Conservation (phyloP, 2,888 invertebrate genomes). For the Bellardia bayeri region DNA sequence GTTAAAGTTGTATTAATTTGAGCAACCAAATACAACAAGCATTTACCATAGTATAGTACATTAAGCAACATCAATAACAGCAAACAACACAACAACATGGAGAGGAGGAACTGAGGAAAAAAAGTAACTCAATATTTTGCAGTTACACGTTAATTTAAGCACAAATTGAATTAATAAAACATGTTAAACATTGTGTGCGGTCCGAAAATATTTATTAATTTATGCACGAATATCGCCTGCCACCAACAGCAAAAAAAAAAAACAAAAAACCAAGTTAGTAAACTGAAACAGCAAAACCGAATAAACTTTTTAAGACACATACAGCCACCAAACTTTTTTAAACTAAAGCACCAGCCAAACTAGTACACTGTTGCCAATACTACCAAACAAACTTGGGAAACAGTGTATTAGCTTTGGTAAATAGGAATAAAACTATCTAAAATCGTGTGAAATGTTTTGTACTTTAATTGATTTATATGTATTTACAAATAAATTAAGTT, state of each 20-base stretch:
- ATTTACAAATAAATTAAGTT: too few relatives aligned
- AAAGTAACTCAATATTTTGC: slow-evolving; percentile 81
- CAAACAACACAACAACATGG: slow-evolving; percentile 44
- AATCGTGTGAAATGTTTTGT: too few relatives aligned
- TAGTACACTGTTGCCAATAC: slow-evolving; percentile 39
- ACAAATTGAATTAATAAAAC: slow-evolving; percentile 85
- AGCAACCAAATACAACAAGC: slow-evolving; percentile 62
- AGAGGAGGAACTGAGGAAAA: not conserved
- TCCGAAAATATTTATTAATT: slow-evolving; percentile 83
- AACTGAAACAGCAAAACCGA: slow-evolving; percentile 38
- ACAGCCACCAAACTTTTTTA: slow-evolving; percentile 17
- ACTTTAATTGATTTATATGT: too few relatives aligned
- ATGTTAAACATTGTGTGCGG: slow-evolving; percentile 84
- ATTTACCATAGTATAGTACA: slow-evolving; percentile 35
- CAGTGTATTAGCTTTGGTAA: too few relatives aligned
- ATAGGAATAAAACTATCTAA: too few relatives aligned
- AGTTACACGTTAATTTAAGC: slow-evolving; percentile 84
- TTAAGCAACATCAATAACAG: slow-evolving; percentile 38
- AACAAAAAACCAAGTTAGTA: slow-evolving; percentile 5
- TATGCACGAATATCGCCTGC: slow-evolving; percentile 79
- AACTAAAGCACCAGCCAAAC: slow-evolving; percentile 32
- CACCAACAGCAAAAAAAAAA: slow-evolving; percentile 59
- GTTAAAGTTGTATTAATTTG: slow-evolving; percentile 55
- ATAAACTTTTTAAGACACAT: slow-evolving; percentile 34
- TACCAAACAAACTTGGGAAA: too few relatives aligned